phyloP scores from a whole-genome alignment of 2,797 vertebrate genomes.

The Premnoplex brunnescens region DNA sequence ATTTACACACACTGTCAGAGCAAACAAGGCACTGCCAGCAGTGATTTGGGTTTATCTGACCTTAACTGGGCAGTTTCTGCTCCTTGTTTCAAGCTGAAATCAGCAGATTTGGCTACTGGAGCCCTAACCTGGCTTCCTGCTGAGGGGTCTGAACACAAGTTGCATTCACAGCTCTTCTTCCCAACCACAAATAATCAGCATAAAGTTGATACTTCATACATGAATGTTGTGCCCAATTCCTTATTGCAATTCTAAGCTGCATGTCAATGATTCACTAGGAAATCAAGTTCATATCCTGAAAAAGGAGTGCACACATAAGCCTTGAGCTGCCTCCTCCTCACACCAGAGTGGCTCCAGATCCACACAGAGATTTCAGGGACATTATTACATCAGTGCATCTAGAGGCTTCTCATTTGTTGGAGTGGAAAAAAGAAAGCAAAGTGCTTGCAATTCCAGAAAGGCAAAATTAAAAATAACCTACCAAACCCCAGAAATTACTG shows the following conservation, averaged over 20 bases:
- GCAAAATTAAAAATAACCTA: conserved; percentile 27
- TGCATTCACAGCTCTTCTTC: neutral
- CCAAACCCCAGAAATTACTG: neutral
- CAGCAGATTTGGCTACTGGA: neutral
- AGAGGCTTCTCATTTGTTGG: neutral
- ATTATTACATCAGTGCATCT: neutral
- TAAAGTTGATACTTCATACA: no score
- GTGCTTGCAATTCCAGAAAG: neutral
- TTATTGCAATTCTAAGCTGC: neutral
- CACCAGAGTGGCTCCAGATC: neutral
- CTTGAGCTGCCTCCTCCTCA: neutral
- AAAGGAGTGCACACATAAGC: neutral
- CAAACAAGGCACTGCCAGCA: neutral
- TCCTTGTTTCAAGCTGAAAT: neutral
- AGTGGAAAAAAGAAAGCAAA: neutral
- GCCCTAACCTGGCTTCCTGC: neutral
- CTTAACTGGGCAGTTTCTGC: neutral
- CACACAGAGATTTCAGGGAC: neutral
- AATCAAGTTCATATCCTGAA: neutral
- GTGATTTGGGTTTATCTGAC: neutral
- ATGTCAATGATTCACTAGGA: neutral
- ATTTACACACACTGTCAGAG: neutral
- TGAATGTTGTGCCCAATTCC: neutral
- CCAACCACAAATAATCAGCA: neutral
- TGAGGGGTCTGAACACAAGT: neutral